Base-by-base conservation (phyloP, 2,888 invertebrate genomes). In the Eupithecia tripunctaria region DNA sequence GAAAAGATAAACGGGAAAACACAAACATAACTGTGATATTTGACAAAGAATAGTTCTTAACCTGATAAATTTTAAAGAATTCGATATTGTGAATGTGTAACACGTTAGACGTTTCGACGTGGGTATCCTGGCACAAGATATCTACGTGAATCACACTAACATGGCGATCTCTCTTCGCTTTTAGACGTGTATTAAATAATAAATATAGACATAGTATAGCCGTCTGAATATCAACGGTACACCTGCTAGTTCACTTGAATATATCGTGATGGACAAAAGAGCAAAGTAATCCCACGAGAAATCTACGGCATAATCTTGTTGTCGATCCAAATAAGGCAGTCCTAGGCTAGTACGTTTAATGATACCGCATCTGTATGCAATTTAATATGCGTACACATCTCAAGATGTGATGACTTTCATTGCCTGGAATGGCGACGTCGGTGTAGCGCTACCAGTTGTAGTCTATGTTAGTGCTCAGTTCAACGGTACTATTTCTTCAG, bases 381-480 rank as follows among this genome's bases (percentile, higher is more conserved):
- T 70, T 77, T 64, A 77, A 74, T 80, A 80, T 81, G 79, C 79
- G 79, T 83, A 79, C 75, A 82, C 81, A 77, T 82, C 80, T 82
- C 79, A 76, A 80, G 81, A 80, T 81, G 85, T 88, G 86, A 88
- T 90, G 87, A 91, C 91, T 93, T 93, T 93, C 92, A 91, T 93
- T 89, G 91, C 88, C 86, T 87, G 88, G 90, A 90, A 92, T 91
- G 91, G 91, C 90, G 91, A 89, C 89, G 87, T 86, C 43, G 69
- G 60, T 56, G 66, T 60, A 56, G 68, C 89, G 87, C 86, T 86
- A 90, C 88, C 80, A 80, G 36, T 63, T 32, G 81, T 83, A 82
- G 75, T 72, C 73, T 72, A 66, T 80, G 82, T 82, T 83, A 81
- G 85, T 84, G 85, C 85, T 85, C 86, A 85, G 85, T 87, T 74